Conservation (phyloP, 2,113 vertebrate species). For the Tamias sibiricus region DNA sequence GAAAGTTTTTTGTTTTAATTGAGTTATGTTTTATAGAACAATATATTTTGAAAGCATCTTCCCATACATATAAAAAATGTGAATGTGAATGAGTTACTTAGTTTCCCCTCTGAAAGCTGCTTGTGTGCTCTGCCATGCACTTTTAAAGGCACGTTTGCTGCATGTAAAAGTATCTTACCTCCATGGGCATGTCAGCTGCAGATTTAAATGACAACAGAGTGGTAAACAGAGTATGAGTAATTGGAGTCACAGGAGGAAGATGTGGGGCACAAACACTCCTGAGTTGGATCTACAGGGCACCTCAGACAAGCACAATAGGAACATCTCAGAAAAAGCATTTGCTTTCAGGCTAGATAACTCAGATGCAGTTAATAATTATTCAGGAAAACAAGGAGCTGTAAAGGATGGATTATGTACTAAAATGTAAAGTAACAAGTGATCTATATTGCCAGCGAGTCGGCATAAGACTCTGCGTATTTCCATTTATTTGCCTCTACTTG, state of each 20-base stretch:
- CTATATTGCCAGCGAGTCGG: neutral
- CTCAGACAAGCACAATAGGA: neutral
- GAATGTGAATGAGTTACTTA: neutral
- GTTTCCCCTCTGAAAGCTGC: neutral
- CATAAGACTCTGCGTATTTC: neutral
- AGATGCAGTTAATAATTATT: neutral
- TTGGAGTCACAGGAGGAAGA: neutral
- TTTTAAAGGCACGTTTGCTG: neutral
- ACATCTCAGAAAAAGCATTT: neutral
- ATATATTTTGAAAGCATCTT: neutral
- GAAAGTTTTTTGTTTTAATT: neutral
- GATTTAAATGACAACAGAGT: slow-evolving; percentile 15
- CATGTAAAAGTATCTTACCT: neutral
- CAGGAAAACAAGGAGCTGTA: neutral
- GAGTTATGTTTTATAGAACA: neutral
- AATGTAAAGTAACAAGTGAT: neutral
- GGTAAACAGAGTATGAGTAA: neutral
- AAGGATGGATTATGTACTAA: slow-evolving; percentile 12
- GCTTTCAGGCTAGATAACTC: neutral
- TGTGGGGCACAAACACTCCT: neutral
- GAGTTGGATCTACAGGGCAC: neutral
- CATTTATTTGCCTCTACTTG: slow-evolving; percentile 16
- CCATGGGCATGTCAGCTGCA: neutral
- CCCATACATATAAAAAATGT: neutral
- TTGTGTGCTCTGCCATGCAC: too few relatives aligned